A percentile compares a stretch with the other conserved stretches of the same genome.
phyloP scores from a whole-genome alignment of 2,113 vertebrate species.

The Urocynchramus pylzowi region DNA sequence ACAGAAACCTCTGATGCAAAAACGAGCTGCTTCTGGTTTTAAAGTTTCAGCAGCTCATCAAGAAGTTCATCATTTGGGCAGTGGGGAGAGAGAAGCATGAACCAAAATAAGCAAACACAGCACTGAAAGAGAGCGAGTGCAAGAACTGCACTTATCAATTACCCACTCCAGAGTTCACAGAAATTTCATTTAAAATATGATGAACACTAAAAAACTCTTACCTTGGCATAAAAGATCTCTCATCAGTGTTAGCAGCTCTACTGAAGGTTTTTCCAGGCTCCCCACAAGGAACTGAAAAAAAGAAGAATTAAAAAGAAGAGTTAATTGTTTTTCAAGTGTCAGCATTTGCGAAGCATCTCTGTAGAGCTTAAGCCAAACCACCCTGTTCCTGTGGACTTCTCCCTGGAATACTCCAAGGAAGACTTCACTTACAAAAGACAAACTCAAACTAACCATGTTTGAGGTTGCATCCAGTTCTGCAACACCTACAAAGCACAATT shows the following conservation, averaged over 20 bases:
- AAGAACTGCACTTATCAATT: background rate
- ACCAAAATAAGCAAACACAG: background rate
- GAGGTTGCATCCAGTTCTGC: background rate
- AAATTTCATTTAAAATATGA: background rate
- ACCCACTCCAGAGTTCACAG: background rate
- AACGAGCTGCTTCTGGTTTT: background rate
- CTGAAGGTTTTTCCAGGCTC: conserved; percentile 25
- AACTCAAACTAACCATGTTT: background rate
- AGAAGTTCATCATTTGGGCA: rapidly evolving
- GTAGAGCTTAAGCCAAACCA: background rate
- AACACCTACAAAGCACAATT: background rate
- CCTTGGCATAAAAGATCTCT: conserved; percentile 72
- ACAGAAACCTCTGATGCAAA: background rate
- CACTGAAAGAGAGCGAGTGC: background rate
- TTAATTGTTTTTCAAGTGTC: background rate
- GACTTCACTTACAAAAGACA: background rate
- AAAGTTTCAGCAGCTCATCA: background rate
- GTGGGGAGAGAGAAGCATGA: background rate
- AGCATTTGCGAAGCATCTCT: background rate
- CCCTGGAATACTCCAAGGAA: background rate
- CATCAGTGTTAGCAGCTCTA: conserved; percentile 63
- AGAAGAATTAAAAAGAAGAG: background rate
- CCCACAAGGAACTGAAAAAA: background rate
- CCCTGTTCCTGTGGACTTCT: background rate
- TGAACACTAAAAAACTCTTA: background rate